These are phyloP conservation scores for Megathymus violae DNA, from an alignment of 1,140 invertebrate genomes.

Conservation along the genomic window DNA sequence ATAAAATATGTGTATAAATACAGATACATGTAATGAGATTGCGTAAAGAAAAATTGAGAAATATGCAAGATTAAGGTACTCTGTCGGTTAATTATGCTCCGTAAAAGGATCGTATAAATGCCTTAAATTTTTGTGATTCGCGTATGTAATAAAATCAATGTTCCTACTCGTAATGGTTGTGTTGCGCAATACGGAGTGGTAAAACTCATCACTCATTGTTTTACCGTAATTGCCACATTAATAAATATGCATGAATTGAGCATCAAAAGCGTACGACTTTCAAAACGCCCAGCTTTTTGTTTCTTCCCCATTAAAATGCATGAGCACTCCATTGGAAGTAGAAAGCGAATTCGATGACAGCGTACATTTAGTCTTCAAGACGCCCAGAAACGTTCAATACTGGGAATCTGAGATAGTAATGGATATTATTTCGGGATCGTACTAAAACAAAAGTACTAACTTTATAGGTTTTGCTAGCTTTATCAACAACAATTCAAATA, in stretches of 20 bases:
- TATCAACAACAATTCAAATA: too few species aligned
- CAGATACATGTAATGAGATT: background rate
- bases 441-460: too few species aligned
- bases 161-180: constrained; percentile 39
- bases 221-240: constrained; percentile 63
- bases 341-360: constrained; percentile 19
- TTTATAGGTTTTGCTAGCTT: too few species aligned
- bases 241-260: constrained; percentile 69
- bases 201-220: constrained; percentile 67
- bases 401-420: too few species aligned
- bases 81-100: constrained; percentile 7
- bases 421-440: too few species aligned
- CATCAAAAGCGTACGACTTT: constrained; percentile 56
- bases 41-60: constrained; percentile 12
- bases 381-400: constrained; percentile 12
- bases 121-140: constrained; percentile 7
- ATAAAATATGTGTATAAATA: too few species aligned
- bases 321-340: constrained; percentile 43
- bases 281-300: constrained; percentile 68
- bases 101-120: constrained; percentile 10
- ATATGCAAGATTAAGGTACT: constrained; percentile 13
- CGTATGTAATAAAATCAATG: constrained; percentile 3
- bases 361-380: constrained; percentile 8
- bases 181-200: constrained; percentile 54
- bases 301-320: constrained; percentile 65